phyloP scores from a whole-genome alignment of 1,140 invertebrate genomes.

The Papilio polyxenes region DNA sequence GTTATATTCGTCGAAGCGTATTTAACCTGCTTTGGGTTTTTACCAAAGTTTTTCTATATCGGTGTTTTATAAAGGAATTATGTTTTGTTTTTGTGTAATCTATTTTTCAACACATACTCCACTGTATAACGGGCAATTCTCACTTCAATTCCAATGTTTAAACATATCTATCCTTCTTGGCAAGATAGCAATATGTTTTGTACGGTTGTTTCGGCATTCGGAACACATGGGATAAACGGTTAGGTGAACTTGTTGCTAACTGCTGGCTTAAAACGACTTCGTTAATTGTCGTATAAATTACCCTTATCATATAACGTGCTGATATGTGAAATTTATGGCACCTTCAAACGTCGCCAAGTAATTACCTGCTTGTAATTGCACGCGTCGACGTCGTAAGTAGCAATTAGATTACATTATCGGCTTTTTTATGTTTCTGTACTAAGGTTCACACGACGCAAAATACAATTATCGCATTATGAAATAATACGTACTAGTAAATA shows the following conservation, averaged over 20 bases:
- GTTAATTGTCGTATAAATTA: neutral
- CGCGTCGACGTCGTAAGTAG: neutral
- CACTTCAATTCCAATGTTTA: no score
- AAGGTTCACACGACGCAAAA: neutral
- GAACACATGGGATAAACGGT: no score
- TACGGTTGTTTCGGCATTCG: no score
- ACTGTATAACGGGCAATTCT: no score
- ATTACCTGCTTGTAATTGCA: conserved; percentile 19
- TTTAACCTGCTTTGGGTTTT: neutral
- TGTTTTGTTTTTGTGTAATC: neutral
- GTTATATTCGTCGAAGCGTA: neutral
- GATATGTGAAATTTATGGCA: conserved; percentile 11
- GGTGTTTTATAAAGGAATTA: neutral
- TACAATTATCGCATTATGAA: neutral
- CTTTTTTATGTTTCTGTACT: conserved; percentile 1
- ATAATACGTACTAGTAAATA: neutral
- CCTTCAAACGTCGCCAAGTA: neutral
- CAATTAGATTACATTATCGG: conserved; percentile 3
- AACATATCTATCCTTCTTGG: no score
- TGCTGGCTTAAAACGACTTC: neutral
- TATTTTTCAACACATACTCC: neutral
- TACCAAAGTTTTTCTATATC: neutral
- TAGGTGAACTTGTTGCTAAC: no score
- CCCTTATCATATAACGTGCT: neutral
- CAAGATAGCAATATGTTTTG: no score